These are phyloP conservation scores for Amiota minor DNA, from an alignment of 2,888 invertebrate species.

Conservation along the genomic window DNA sequence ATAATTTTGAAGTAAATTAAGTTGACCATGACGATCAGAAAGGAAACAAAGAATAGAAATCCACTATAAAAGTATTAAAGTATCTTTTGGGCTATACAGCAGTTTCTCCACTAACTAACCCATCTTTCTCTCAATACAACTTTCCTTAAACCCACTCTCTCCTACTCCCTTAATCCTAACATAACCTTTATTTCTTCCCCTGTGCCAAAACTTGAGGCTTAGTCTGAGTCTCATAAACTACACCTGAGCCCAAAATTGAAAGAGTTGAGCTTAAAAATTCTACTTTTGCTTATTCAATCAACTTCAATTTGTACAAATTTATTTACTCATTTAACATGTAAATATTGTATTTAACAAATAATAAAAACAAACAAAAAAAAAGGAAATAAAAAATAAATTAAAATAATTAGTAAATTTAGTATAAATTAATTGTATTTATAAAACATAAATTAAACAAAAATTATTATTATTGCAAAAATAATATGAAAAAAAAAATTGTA, in stretches of 20 bases:
- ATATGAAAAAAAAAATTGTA: neutral
- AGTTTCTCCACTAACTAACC: constrained; percentile 41
- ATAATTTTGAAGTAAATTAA: neutral
- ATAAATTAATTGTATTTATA: constrained; percentile 40
- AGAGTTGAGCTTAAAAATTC: constrained; percentile 57
- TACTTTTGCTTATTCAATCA: constrained; percentile 32
- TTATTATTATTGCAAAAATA: neutral
- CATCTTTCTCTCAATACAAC: too few relatives aligned
- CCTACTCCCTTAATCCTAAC: too few relatives aligned
- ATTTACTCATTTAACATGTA: constrained; percentile 53
- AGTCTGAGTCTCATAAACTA: neutral
- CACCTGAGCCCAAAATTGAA: constrained; percentile 42
- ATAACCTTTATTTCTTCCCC: neutral
- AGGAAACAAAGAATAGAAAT: neutral
- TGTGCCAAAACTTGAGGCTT: constrained; percentile 30
- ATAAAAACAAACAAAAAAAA: neutral
- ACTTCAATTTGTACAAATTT: constrained; percentile 57
- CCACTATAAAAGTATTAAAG: constrained; percentile 45
- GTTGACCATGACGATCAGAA: too few relatives aligned
- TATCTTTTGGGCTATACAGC: constrained; percentile 1
- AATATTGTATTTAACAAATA: constrained; percentile 42
- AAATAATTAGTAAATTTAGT: constrained; percentile 60
- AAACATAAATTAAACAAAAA: neutral
- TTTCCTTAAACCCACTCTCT: too few relatives aligned
- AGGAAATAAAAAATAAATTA: constrained; percentile 46